Base-by-base conservation (phyloP, 2,888 invertebrate genomes). In the Rhingia rostrata region DNA sequence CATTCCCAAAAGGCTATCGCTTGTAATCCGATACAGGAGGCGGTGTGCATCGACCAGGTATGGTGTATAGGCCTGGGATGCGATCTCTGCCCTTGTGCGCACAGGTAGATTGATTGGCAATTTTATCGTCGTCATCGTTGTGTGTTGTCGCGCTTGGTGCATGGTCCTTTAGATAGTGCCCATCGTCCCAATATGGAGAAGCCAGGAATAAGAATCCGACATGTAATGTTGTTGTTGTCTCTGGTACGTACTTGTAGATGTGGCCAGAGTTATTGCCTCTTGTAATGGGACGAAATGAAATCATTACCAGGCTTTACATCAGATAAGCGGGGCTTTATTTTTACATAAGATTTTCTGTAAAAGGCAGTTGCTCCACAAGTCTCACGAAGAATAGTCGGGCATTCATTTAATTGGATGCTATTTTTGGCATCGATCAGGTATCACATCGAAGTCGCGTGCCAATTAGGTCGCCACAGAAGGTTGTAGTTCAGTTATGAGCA, bases 31-130 rank as follows among this genome's bases (percentile, higher is more conserved):
- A 56, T 54, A 14, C 66, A 49, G 9, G 35, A n/a, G 47, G 10
- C 2, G 56, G 61, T 4, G n/a, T 33, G 43, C 41, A 53, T 33
- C 43, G n/a, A 32, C 32, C 6, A 47, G 47, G 56, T 14, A 39
- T 39, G 43, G 32, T 32, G 32, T 51, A 63, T 39, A 6, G 43
- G 47, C 58, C 53, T 37, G 37, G 64, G 58, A 77, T 72, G 47
- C 10, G 30, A 82, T 53, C 32, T 45, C 32, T 66, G 61, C 72
- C 70, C 70, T 77, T 78, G 51, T 83, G 67, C 64, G 67, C 82
- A 22, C 22, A 67, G 79, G 72, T 67, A 73, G 73, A 83, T 83
- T 83, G 83, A 83, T 83, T 83, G 79, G 73, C 69, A 73, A 69
- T 74, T 79, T 83, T 66, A 72, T 56, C 61, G 64, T 67, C 69